These are phyloP conservation scores for Peribatodes rhomboidaria DNA, from an alignment of 2,888 invertebrate genomes.

Conservation along the genomic window DNA sequence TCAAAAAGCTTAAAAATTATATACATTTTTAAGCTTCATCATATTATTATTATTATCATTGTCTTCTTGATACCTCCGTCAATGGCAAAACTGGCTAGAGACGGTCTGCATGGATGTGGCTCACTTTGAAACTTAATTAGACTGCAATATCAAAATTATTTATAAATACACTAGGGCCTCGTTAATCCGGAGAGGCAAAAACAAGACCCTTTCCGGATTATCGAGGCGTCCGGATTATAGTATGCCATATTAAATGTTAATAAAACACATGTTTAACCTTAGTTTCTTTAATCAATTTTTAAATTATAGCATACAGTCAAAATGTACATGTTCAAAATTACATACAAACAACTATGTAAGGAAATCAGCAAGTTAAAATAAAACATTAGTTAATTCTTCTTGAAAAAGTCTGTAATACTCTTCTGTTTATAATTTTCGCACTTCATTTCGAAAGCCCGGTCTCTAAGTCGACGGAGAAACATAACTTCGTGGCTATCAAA, in stretches of 20 bases:
- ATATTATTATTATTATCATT: no score
- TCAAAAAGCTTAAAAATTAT: no score
- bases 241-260: slow-evolving; percentile 8
- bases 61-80: no score
- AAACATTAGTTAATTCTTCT: slow-evolving; percentile 5
- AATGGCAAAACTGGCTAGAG: no score
- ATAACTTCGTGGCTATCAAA: slow-evolving; percentile 4
- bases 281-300: slow-evolving; percentile 5
- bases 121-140: no score
- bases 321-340: slow-evolving; percentile 11
- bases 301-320: neutral
- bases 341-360: slow-evolving; percentile 9
- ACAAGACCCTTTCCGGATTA: slow-evolving; percentile 12
- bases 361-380: slow-evolving; percentile 4
- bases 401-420: neutral
- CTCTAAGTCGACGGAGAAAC: neutral
- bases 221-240: neutral
- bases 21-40: no score
- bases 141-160: no score
- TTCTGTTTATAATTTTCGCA: slow-evolving; percentile 7
- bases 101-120: no score
- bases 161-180: slow-evolving; percentile 6
- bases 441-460: neutral
- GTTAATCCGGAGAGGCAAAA: slow-evolving; percentile 11
- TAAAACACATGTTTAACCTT: neutral